These are phyloP conservation scores for Callithrix jacchus DNA, from an alignment of 2,113 vertebrate genomes.

Conservation along the genomic window DNA sequence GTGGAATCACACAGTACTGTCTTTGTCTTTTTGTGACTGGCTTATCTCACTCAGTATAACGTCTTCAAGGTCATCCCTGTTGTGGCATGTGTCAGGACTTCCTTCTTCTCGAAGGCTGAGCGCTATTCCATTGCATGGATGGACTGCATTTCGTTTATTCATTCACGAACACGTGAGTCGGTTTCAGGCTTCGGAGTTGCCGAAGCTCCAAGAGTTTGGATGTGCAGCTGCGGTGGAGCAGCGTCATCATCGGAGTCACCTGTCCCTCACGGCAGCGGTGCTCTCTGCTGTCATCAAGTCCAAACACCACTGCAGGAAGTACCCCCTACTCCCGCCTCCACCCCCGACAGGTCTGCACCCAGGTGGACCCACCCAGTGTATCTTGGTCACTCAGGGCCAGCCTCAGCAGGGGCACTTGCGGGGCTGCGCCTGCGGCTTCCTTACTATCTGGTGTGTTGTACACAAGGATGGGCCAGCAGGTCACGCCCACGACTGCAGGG, in stretches of 20 bases:
- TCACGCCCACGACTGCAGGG: not conserved
- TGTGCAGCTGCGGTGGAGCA: not conserved
- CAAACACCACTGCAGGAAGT: not conserved
- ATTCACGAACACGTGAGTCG: not conserved
- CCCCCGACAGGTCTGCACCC: not conserved
- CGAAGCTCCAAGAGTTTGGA: not conserved
- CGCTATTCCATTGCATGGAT: rapidly evolving
- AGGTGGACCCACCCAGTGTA: too few relatives aligned
- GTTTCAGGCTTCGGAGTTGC: not conserved
- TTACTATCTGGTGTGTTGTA: not conserved
- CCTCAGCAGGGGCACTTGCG: not conserved
- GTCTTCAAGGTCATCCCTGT: not conserved
- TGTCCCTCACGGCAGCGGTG: not conserved
- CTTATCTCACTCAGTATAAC: not conserved
- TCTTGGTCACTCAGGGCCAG: not conserved
- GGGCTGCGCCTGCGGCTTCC: not conserved
- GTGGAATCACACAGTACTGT: not conserved
- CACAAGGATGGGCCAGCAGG: not conserved
- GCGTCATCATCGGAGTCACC: not conserved
- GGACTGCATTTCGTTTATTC: too few relatives aligned
- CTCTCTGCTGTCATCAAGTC: not conserved
- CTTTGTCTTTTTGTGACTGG: not conserved
- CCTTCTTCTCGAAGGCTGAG: not conserved
- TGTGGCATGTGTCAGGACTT: not conserved
- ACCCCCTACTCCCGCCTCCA: not conserved